Evolutionary conservation across 2,797 vertebrate species (phyloP).

Genomic region (Poecilia velifera): DNA sequence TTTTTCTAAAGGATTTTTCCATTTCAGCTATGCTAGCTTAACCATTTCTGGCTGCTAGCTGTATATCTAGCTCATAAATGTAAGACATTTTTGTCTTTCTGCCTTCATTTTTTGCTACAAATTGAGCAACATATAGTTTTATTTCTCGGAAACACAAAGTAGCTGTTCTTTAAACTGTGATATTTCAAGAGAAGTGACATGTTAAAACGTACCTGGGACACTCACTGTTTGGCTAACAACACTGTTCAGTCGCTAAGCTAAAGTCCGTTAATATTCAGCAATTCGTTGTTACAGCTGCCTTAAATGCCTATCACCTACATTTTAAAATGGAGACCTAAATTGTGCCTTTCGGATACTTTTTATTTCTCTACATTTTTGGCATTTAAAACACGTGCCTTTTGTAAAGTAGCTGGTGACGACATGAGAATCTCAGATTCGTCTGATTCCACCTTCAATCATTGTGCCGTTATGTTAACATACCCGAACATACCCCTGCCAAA

Average conservation of each 20-base stretch:
- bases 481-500: constrained; percentile 74
- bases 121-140: not conserved
- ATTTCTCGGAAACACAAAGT: not conserved
- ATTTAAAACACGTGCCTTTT: constrained; percentile 38
- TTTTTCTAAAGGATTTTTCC: not conserved
- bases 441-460: constrained; percentile 19
- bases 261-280: not conserved
- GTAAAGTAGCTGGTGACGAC: constrained; percentile 16
- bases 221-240: not conserved
- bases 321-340: not conserved
- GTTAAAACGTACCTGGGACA: not conserved
- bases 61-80: not conserved
- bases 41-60: not conserved
- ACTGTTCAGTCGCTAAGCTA: not conserved
- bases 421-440: constrained; percentile 3
- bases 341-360: constrained; percentile 9
- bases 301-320: not conserved
- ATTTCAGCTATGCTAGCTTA: not conserved
- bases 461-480: constrained; percentile 19
- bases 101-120: not conserved
- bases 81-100: not conserved
- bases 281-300: not conserved
- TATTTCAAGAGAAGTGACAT: not conserved
- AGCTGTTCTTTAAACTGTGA: not conserved
- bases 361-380: constrained; percentile 6